Percentiles rank a stretch among this genome's conserved stretches.
These are phyloP conservation scores for Sialis fuliginosa DNA, from an alignment of 2,888 invertebrate species.

Conservation along the genomic window DNA sequence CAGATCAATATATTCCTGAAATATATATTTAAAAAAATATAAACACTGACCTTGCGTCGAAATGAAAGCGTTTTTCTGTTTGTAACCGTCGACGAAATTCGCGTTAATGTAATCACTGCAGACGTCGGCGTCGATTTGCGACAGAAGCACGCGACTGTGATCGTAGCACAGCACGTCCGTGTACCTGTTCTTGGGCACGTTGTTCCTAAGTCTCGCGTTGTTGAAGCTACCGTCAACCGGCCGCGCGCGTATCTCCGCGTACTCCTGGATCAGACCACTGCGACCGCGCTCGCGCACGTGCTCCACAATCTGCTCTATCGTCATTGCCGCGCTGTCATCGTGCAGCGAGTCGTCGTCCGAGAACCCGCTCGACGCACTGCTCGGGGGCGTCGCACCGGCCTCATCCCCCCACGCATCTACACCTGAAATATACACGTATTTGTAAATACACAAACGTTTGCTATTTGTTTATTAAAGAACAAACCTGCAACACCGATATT, in stretches of 20 bases:
- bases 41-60: constrained; percentile 72
- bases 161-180: constrained; percentile 94
- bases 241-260: constrained; percentile 68
- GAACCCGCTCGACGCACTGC: constrained; percentile 65
- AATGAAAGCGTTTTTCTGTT: constrained; percentile 94
- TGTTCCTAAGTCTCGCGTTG: constrained; percentile 59
- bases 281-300: constrained; percentile 59
- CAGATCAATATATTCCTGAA: too few species aligned
- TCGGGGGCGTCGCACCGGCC: constrained; percentile 44
- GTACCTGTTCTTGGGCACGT: constrained; percentile 75
- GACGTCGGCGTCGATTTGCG: constrained; percentile 55
- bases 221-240: constrained; percentile 79
- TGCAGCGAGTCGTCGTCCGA: constrained; percentile 79
- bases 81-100: constrained; percentile 95
- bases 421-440: constrained; percentile 13
- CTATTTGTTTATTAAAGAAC: too few species aligned
- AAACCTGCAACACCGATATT: too few species aligned
- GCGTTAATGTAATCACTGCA: constrained; percentile 91
- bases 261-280: constrained; percentile 70
- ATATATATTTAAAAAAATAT: neutral
- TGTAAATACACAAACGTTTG: constrained; percentile 19
- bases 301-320: constrained; percentile 56
- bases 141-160: constrained; percentile 78
- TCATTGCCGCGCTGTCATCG: constrained; percentile 48
- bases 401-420: constrained; percentile 29